Conservation (phyloP, 2,888 invertebrate species). For the Mesorhabditis belari region DNA sequence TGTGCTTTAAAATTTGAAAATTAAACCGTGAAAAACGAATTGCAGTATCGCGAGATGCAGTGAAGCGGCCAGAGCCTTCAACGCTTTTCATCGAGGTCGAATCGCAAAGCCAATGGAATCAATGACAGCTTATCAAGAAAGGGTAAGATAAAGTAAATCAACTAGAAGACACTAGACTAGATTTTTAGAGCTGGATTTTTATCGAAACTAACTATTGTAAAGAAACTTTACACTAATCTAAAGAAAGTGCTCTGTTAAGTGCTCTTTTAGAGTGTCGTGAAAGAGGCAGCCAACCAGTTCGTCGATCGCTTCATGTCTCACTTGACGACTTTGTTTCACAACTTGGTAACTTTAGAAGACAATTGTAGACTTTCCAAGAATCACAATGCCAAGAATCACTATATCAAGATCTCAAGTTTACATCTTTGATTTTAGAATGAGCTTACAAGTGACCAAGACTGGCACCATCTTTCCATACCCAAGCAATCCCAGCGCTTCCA, state of each 20-base stretch:
- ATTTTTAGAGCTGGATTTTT: constrained; percentile 5
- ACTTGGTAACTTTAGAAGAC: constrained; percentile 63
- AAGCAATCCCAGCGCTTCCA: constrained; percentile 74
- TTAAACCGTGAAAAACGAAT: neutral
- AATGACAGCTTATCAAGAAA: constrained; percentile 31
- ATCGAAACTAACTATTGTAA: too few species aligned
- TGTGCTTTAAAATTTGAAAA: too few species aligned
- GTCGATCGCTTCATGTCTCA: constrained; percentile 78
- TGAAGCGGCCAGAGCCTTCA: constrained; percentile 43
- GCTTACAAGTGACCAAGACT: constrained; percentile 33
- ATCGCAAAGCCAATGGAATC: constrained; percentile 28
- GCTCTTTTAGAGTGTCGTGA: constrained; percentile 20
- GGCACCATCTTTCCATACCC: constrained; percentile 64
- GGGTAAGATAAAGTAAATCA: constrained; percentile 1
- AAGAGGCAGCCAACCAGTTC: constrained; percentile 65
- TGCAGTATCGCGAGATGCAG: constrained; percentile 43
- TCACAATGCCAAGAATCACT: neutral
- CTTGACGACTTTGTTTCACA: constrained; percentile 86
- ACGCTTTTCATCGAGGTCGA: constrained; percentile 29
- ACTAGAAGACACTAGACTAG: too few species aligned
- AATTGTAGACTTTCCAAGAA: too few species aligned
- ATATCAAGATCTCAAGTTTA: neutral
- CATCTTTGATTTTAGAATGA: constrained; percentile 25
- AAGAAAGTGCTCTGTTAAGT: constrained; percentile 13
- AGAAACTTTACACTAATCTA: too few species aligned